Percentiles rank a stretch among this genome's conserved stretches.
These are phyloP conservation scores for Ryuthela nishihirai DNA, from an alignment of 2,888 invertebrate genomes.

Conservation along the genomic window DNA sequence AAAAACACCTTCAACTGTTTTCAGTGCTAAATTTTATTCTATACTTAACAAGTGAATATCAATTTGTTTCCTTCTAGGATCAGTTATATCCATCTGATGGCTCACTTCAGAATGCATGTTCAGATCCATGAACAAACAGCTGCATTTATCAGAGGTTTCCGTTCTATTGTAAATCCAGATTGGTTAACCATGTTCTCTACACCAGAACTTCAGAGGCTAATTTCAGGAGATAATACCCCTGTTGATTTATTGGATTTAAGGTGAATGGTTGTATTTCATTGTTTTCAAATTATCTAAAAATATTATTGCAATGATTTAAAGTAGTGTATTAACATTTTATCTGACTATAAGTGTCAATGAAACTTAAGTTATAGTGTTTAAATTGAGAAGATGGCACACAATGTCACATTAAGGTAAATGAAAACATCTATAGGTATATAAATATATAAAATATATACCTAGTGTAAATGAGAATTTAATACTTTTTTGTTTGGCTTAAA, in stretches of 20 bases:
- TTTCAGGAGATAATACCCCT: conserved; percentile 93
- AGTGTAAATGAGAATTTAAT: no score
- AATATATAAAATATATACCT: no score
- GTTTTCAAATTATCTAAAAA: no score
- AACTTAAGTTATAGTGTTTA: no score
- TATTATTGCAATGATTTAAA: no score
- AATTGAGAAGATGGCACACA: no score
- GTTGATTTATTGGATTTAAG: conserved; percentile 66
- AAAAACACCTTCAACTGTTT: no score
- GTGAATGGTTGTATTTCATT: conserved; percentile 42
- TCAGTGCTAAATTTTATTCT: background rate
- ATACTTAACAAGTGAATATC: background rate
- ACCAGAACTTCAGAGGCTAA: conserved; percentile 89
- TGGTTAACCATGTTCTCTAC: conserved; percentile 94
- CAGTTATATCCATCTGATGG: conserved; percentile 97
- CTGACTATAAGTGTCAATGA: no score
- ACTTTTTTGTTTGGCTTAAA: no score
- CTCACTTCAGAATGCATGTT: conserved; percentile 96
- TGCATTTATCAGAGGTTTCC: conserved; percentile 93
- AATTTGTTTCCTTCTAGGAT: conserved; percentile 62
- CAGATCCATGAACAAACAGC: conserved; percentile 96
- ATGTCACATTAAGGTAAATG: no score
- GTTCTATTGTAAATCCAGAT: conserved; percentile 89
- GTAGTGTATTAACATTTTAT: no score
- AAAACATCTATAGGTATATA: no score